Base-by-base conservation (phyloP, 1,140 invertebrate genomes). In the Zaprionus gabonicus region DNA sequence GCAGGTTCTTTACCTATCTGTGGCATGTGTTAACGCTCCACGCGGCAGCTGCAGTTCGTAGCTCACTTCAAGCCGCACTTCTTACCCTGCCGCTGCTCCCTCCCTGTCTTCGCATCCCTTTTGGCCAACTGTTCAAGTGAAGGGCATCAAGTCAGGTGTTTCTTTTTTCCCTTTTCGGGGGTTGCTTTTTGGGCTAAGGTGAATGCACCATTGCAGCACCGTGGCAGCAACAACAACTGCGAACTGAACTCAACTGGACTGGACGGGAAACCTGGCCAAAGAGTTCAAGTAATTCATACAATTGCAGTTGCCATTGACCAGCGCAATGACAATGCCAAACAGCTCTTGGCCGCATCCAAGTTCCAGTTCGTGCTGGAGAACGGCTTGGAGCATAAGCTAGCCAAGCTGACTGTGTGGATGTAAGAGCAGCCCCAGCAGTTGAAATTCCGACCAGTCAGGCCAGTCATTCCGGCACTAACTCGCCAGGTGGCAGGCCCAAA, bases 391-490 rank as follows among this genome's bases (percentile, higher is more conserved):
- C n/a, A 20, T 34, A 34, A 51, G 23, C 57, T 41, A n/a, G 38
- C 15, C 12, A 20, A 20, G 1, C 38, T n/a, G 38, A n/a, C 38
- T 41, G 17, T 20, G 36, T 46, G 58, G 62, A 17, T 13, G 28
- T 25, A 72, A 41, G 23, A 51, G 46, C 36, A 46, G 7, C n/a
- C 41, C 55, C 31, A 38, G 56, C 20, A 20, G 31, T 55, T 64
- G 20, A 63, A 78, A 86, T 82, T 73, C 70, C 81, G 44, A 78
- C 70, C 66, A 87, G 84, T 88, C 78, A 72, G 81, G 55, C 84
- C 70, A 88, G 84, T 87, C 84, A 87, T 78, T 80, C 81, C 70
- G 64, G 80, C 81, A 88, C 68, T 87, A 80, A 83, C 77, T 83
- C 28, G 70, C 71, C 84, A 83, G 80, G 70, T 80, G 64, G 71